Evolutionary conservation across 2,113 vertebrate species (phyloP).

Genomic region (Montifringilla adamsi): DNA sequence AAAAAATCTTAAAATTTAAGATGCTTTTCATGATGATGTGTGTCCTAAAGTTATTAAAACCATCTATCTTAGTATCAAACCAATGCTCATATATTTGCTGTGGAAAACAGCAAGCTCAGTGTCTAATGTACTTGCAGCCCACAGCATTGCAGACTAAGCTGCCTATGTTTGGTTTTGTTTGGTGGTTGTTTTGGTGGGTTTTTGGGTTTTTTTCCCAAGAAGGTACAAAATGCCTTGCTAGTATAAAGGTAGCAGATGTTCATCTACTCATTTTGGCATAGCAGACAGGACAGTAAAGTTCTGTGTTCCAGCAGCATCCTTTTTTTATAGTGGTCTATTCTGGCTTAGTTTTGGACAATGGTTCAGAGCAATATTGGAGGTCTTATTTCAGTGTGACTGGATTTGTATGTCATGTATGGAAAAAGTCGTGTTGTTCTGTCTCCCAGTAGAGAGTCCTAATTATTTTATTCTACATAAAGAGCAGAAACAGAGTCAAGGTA

Average conservation of each 20-base stretch:
- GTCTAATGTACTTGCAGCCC: not conserved
- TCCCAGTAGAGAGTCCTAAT: not conserved
- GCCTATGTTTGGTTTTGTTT: not conserved
- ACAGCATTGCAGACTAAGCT: rapidly evolving
- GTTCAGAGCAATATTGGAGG: not conserved
- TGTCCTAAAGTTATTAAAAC: not conserved
- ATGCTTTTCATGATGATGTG: not conserved
- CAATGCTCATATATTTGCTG: not conserved
- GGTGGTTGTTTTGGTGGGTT: rapidly evolving
- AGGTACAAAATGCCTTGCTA: not conserved
- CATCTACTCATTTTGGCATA: not conserved
- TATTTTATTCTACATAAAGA: not conserved
- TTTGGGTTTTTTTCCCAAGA: rapidly evolving
- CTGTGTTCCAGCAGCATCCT: not conserved
- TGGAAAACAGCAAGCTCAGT: not conserved
- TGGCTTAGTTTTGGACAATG: not conserved
- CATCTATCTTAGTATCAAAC: not conserved
- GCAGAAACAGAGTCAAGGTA: rapidly evolving
- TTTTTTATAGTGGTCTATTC: not conserved
- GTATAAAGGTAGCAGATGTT: not conserved
- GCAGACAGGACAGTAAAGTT: not conserved
- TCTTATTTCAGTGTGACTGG: not conserved
- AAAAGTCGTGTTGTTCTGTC: not conserved
- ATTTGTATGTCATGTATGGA: not conserved
- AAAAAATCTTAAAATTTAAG: not conserved